These are phyloP conservation scores for Calyptomena viridis DNA, from an alignment of 2,113 vertebrate genomes.

Conservation along the genomic window DNA sequence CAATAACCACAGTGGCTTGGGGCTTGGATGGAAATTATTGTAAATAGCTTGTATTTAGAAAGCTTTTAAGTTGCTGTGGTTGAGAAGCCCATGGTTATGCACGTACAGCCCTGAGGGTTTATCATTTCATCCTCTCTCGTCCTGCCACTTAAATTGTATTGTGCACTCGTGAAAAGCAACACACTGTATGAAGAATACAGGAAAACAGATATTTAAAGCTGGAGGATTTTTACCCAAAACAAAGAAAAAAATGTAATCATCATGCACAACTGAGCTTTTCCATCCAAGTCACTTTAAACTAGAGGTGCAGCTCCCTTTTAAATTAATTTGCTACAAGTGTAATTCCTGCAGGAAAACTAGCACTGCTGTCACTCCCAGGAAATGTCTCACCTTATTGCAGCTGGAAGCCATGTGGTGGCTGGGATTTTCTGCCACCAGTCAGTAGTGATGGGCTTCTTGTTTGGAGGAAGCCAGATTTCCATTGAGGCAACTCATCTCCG, in stretches of 20 bases:
- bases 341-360: neutral
- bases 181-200: neutral
- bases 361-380: neutral
- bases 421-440: neutral
- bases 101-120: conserved; percentile 7
- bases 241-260: neutral
- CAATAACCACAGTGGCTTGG: conserved; percentile 27
- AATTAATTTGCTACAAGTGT: conserved; percentile 4
- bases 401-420: neutral
- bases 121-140: conserved; percentile 21
- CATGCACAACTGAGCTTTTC: neutral
- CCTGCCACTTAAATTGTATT: neutral
- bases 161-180: neutral
- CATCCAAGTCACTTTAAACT: neutral
- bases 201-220: conserved; percentile 13
- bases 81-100: conserved; percentile 26
- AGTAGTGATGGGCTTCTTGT: neutral
- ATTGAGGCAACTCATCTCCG: neutral
- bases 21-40: conserved; percentile 27
- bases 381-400: neutral
- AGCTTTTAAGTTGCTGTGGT: conserved; percentile 41
- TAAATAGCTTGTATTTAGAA: conserved; percentile 36
- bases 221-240: neutral
- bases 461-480: neutral
- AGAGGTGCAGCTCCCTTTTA: neutral